These are phyloP conservation scores for Frankliniella fusca DNA, from an alignment of 2,888 invertebrate genomes.

Conservation along the genomic window DNA sequence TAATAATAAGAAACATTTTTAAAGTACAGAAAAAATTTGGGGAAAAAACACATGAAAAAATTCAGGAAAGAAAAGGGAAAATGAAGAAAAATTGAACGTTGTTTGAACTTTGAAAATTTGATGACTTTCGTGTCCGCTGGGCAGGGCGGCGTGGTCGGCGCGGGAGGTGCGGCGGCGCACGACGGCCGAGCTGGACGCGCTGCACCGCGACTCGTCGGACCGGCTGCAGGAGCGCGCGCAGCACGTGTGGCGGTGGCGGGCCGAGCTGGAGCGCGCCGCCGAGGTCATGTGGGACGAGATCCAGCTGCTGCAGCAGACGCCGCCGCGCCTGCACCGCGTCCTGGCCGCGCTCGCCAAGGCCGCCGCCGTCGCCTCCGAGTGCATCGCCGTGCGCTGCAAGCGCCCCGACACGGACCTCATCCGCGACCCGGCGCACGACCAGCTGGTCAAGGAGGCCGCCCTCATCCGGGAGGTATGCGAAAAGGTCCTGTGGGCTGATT, in stretches of 20 bases:
- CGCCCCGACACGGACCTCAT: constrained; percentile 13
- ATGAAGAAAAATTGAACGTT: background rate
- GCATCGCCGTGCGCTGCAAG: constrained; percentile 4
- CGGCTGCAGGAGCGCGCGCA: constrained; percentile 3
- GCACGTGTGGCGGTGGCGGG: constrained; percentile 8
- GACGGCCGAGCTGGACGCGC: background rate
- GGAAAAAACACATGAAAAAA: too few species aligned
- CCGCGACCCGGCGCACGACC: constrained; percentile 1
- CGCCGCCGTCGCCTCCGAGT: background rate
- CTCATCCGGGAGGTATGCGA: background rate
- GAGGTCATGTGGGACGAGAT: constrained; percentile 12
- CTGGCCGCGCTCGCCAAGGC: background rate
- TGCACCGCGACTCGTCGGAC: constrained; percentile 3
- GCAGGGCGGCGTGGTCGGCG: constrained; percentile 9
- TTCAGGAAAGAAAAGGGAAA: too few species aligned
- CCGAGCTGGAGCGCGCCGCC: constrained; percentile 9
- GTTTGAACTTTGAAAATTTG: background rate
- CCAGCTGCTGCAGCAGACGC: constrained; percentile 6
- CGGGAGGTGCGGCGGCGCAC: constrained; percentile 13
- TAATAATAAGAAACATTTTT: too few species aligned
- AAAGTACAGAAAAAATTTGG: too few species aligned
- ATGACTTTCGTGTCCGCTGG: too few species aligned
- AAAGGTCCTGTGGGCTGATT: too few species aligned
- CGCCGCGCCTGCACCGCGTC: constrained; percentile 14
- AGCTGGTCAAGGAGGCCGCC: constrained; percentile 1